Evolutionary conservation across 2,888 invertebrate species (phyloP).

Genomic region (Clusia tigrina): DNA sequence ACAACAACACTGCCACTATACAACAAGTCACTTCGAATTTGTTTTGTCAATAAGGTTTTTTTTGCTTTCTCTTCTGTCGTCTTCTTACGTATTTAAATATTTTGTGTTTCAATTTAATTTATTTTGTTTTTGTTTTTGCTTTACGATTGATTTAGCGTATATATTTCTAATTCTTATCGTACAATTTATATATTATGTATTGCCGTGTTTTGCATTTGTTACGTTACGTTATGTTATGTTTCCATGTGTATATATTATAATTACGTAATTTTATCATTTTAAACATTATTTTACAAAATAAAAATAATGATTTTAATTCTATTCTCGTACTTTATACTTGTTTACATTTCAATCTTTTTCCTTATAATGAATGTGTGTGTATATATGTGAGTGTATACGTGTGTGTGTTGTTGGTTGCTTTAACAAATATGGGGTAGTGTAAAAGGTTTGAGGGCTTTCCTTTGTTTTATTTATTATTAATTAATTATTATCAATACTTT

Average conservation of each 20-base stretch:
- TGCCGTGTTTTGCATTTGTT: not conserved
- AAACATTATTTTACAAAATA: slow-evolving; percentile 12
- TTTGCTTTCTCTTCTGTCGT: not conserved
- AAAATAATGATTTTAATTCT: not conserved
- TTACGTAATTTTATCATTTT: not conserved
- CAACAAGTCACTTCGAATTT: not conserved
- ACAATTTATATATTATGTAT: slow-evolving; percentile 20
- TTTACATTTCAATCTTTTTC: not conserved
- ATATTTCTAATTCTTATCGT: slow-evolving; percentile 30
- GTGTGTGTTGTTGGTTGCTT: not conserved
- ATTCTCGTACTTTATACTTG: not conserved
- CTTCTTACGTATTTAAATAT: slow-evolving; percentile 14
- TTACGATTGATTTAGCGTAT: slow-evolving; percentile 18
- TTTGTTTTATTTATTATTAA: no score
- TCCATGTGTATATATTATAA: not conserved
- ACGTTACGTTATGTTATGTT: slow-evolving; percentile 5
- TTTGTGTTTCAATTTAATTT: slow-evolving; percentile 2
- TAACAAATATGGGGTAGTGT: no score
- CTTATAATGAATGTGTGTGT: no score
- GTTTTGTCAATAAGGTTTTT: slow-evolving; percentile 13
- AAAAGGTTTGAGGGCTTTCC: no score
- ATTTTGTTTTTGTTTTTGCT: slow-evolving; percentile 5
- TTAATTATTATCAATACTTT: no score
- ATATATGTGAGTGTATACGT: no score
- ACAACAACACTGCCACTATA: not conserved